phyloP scores from a whole-genome alignment of 2,797 vertebrate species.

The Rallus crepitans region DNA sequence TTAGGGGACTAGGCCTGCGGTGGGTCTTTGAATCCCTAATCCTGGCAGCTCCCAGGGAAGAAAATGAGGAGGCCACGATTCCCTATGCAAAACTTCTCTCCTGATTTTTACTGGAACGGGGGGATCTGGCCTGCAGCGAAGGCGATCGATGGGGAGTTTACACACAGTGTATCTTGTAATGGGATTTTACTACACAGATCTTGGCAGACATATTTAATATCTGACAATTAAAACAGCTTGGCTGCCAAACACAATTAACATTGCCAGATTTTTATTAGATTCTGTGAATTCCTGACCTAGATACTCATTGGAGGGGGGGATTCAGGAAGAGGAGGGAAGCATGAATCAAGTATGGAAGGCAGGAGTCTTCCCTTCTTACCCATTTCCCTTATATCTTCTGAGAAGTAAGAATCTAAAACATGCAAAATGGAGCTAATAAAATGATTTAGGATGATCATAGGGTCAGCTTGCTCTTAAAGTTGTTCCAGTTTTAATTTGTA shows the following conservation, averaged over 20 bases:
- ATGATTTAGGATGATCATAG: not conserved
- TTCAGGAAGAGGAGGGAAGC: not conserved
- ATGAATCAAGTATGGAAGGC: not conserved
- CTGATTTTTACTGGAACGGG: not conserved
- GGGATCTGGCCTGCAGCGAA: not conserved
- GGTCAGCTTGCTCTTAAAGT: not conserved
- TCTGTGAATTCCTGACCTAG: conserved; percentile 38
- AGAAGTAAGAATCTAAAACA: not conserved
- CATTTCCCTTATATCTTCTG: not conserved
- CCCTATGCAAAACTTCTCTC: not conserved
- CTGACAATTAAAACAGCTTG: conserved; percentile 32
- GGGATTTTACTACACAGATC: not conserved
- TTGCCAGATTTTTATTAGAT: conserved; percentile 3
- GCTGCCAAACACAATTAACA: not conserved
- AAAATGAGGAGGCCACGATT: not conserved
- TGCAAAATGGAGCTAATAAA: not conserved
- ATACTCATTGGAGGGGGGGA: not conserved
- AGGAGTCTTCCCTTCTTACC: not conserved
- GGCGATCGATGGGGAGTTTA: not conserved
- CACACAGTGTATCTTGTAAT: not conserved
- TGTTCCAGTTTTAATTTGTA: not conserved
- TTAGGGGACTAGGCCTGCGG: not conserved
- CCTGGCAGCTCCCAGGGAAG: not conserved
- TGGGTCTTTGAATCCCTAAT: not conserved
- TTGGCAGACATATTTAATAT: conserved; percentile 47